Percentiles rank a stretch among this genome's conserved stretches.
phyloP scores from a whole-genome alignment of 2,888 invertebrate genomes.

The Spilosoma lubricipeda region DNA sequence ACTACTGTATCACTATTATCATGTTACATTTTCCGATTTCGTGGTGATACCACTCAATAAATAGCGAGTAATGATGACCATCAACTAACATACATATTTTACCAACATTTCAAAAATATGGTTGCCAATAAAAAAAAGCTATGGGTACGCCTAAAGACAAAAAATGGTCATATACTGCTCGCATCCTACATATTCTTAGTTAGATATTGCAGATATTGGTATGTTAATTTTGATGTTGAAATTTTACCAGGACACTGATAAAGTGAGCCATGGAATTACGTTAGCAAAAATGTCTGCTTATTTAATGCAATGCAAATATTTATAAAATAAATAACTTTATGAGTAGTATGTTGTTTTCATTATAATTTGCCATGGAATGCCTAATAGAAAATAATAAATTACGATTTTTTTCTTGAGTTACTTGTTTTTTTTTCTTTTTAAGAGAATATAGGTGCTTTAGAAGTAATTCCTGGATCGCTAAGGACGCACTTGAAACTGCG shows the following conservation, averaged over 20 bases:
- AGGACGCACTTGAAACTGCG: too few relatives aligned
- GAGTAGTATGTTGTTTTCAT: slow-evolving; percentile 31
- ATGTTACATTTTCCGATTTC: slow-evolving; percentile 7
- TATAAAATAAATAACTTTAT: slow-evolving; percentile 59
- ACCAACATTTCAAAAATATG: not conserved
- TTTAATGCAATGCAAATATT: slow-evolving; percentile 65
- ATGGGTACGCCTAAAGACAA: not conserved
- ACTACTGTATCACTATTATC: slow-evolving; percentile 1
- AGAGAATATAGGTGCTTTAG: too few relatives aligned
- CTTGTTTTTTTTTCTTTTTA: too few relatives aligned
- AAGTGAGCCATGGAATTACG: slow-evolving; percentile 52
- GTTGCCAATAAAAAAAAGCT: not conserved
- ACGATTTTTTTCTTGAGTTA: too few relatives aligned
- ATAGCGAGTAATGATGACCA: not conserved
- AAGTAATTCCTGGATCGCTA: too few relatives aligned
- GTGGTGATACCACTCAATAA: not conserved
- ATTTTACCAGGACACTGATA: slow-evolving; percentile 29
- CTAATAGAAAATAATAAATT: too few relatives aligned
- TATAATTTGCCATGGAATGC: not conserved
- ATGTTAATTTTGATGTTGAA: slow-evolving; percentile 29
- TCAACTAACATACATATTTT: not conserved
- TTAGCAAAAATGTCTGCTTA: slow-evolving; percentile 61
- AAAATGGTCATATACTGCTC: not conserved
- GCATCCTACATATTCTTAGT: not conserved
- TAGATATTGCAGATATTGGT: slow-evolving; percentile 8